phyloP scores from a whole-genome alignment of 2,113 vertebrate genomes.

The Peromyscus polionotus region DNA sequence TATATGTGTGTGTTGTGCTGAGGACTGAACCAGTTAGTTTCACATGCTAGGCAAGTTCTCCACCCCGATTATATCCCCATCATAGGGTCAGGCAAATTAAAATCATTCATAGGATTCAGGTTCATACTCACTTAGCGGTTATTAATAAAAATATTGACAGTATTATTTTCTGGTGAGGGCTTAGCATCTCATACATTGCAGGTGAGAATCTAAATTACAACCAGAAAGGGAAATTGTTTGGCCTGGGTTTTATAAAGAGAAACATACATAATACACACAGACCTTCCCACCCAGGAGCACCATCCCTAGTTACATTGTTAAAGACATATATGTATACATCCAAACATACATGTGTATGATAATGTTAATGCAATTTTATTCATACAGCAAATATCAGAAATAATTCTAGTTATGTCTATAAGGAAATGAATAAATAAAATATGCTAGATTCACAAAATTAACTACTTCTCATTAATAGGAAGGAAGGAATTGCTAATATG shows the following conservation, averaged over 20 bases:
- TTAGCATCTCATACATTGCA: too few species aligned
- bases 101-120: neutral
- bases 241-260: neutral
- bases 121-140: neutral
- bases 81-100: neutral
- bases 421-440: neutral
- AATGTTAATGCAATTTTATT: neutral
- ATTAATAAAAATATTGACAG: neutral
- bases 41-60: neutral
- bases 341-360: neutral
- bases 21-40: neutral
- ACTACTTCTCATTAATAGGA: neutral
- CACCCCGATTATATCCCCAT: neutral
- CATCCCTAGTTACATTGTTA: neutral
- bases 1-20: neutral
- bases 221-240: neutral
- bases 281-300: neutral
- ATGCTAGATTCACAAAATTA: neutral
- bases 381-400: neutral
- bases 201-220: neutral
- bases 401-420: neutral
- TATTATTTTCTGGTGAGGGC: neutral
- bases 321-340: neutral
- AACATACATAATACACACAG: neutral
- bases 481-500: neutral